Base-by-base conservation (phyloP, 2,888 invertebrate genomes). In the Apoderus coryli region DNA sequence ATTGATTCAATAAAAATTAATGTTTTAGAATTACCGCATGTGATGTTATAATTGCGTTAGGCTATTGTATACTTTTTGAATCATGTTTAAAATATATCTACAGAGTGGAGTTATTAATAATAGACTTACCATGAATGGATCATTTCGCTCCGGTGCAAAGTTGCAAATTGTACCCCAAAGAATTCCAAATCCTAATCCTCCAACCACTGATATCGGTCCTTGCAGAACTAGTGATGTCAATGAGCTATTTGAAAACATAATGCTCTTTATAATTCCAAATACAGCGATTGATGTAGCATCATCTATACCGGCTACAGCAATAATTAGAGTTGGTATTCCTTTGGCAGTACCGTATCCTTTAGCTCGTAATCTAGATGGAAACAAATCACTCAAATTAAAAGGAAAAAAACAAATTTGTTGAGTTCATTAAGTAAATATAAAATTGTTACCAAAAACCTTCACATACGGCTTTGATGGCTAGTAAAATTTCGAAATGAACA, bases 251-350 rank as follows among this genome's bases (percentile, higher is more conserved):
- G 82, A 76, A 53, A 89, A 86, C 73, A 89, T 79, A 31, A 92
- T 71, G 35, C 86, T 85, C 35, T 81, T 71, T 35, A 86, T 68
- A 30, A 95, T 84, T 23, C 90, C 89, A 52, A 88, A 95, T 29
- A 82, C 73, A 22, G 92, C 90, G 11, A 96, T 93, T 12, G 93
- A 92, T 12, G 86, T 69, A 0, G 93, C 92, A 57, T 96, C 93
- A 52, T 95, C 95, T 27, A 95, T 76, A 27, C 90, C 89, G 4
- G 93, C 79, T 1, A 93, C 82, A 0, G 95, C 95, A 23, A 95
- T 81, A 33, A 95, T 84, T 28, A 96, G 65, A 0, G 95, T 93
- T 1, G 93, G 92, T 29, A 96, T 88, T 10, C 93, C 93, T 64
- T 92, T 89, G 26, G 80, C 80, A 2, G 88, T 79, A 1, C 95